phyloP scores from a whole-genome alignment of 1,140 invertebrate species.

The Neuroterus valhalla region DNA sequence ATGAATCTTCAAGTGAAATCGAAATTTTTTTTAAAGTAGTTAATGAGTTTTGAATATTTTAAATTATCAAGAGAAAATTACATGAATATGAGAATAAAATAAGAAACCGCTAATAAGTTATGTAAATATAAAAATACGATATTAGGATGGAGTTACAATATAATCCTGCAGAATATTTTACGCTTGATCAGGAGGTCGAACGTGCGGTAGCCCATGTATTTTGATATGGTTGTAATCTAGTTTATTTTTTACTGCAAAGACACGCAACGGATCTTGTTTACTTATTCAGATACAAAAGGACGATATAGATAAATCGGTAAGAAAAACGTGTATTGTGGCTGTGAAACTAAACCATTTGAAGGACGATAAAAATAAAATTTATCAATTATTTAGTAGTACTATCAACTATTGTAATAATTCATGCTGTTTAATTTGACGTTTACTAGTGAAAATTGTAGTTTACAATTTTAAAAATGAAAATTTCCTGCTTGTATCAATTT shows the following conservation, averaged over 20 bases:
- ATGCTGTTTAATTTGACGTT: too few relatives aligned
- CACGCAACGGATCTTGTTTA: neutral
- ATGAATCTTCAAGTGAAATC: too few relatives aligned
- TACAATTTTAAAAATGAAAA: too few relatives aligned
- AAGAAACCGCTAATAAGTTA: neutral
- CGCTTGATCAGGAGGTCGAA: neutral
- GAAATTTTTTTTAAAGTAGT: too few relatives aligned
- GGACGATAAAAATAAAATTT: neutral
- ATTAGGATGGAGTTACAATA: neutral
- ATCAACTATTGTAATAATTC: too few relatives aligned
- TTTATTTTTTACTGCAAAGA: neutral
- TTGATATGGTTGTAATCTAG: neutral
- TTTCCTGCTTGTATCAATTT: too few relatives aligned
- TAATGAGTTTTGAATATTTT: too few relatives aligned
- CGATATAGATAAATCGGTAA: neutral
- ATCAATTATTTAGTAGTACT: too few relatives aligned
- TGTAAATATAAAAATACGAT: neutral
- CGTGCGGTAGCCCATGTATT: constrained; percentile 5
- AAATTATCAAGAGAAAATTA: too few relatives aligned
- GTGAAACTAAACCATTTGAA: neutral
- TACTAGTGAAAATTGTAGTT: too few relatives aligned
- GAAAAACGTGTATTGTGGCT: neutral
- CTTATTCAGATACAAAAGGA: neutral
- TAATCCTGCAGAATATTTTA: neutral
- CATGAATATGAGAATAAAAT: too few relatives aligned